A percentile compares a stretch with the other conserved stretches of the same genome.
phyloP scores from a whole-genome alignment of 1,140 invertebrate genomes.

The Rhopalosiphum padi region DNA sequence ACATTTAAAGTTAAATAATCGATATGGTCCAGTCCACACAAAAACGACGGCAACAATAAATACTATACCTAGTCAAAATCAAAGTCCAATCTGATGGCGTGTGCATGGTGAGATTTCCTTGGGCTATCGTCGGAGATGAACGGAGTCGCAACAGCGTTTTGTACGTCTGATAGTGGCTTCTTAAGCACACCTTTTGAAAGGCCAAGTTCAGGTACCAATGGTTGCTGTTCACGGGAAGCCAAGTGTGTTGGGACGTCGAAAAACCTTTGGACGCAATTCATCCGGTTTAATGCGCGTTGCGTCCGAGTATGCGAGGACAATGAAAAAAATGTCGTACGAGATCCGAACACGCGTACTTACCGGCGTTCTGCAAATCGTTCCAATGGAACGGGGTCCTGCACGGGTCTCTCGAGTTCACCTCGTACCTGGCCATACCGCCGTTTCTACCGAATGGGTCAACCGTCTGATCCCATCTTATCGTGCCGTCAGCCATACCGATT shows the following conservation, averaged over 20 bases:
- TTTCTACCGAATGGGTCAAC: conserved; percentile 63
- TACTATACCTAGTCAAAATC: conserved; percentile 57
- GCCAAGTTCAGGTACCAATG: conserved; percentile 67
- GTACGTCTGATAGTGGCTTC: conserved; percentile 58
- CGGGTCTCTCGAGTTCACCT: conserved; percentile 69
- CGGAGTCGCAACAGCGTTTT: conserved; percentile 54
- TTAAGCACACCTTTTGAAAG: conserved; percentile 24
- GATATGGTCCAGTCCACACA: neutral
- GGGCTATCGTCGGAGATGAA: conserved; percentile 62
- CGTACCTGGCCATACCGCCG: conserved; percentile 65
- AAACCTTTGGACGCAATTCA: conserved; percentile 66
- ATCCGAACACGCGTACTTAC: conserved; percentile 64
- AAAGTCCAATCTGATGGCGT: conserved; percentile 52
- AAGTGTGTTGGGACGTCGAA: conserved; percentile 69
- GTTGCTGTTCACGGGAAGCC: conserved; percentile 72
- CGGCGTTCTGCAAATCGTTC: conserved; percentile 70
- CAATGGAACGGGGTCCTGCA: conserved; percentile 78
- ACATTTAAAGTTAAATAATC: neutral
- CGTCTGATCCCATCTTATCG: conserved; percentile 67
- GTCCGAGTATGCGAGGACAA: neutral
- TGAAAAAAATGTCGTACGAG: neutral
- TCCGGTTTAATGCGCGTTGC: neutral
- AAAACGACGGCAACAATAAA: neutral
- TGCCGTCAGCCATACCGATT: conserved; percentile 75
- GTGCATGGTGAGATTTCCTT: conserved; percentile 63